Conservation (phyloP, 2,113 vertebrate genomes). For the Cavia porcellus region DNA sequence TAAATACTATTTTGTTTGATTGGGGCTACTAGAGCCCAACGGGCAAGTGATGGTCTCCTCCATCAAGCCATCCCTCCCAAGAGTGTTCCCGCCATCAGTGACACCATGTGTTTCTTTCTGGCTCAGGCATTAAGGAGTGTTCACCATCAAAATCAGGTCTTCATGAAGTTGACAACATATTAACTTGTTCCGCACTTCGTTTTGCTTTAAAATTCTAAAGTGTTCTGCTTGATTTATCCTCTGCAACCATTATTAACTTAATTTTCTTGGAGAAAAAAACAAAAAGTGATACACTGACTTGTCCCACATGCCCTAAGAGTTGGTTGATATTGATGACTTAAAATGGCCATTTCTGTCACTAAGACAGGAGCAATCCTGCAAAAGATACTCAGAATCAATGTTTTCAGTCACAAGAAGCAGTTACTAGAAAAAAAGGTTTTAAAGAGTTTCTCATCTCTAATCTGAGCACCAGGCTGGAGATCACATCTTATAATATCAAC, state of each 20-base stretch:
- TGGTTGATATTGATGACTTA: neutral
- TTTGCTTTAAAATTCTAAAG: slow-evolving; percentile 17
- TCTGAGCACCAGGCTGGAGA: neutral
- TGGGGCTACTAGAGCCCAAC: neutral
- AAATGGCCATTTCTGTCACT: neutral
- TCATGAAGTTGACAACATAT: neutral
- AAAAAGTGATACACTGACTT: neutral
- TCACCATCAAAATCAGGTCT: neutral
- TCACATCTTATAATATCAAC: neutral
- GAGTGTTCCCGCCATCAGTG: rapidly evolving
- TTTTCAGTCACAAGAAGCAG: neutral
- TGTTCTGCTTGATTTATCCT: neutral
- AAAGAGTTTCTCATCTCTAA: neutral
- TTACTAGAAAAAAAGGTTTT: neutral
- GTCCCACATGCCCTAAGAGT: neutral
- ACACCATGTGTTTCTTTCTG: neutral
- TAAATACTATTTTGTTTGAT: neutral
- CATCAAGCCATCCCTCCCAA: neutral
- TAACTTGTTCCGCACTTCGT: neutral
- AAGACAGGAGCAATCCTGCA: neutral
- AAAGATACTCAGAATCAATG: neutral
- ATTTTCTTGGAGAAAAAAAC: slow-evolving; percentile 39
- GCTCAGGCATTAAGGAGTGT: neutral
- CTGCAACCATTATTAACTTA: neutral
- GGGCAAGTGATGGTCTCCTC: neutral